Percentiles rank a stretch among this genome's conserved stretches.
Evolutionary conservation across 2,113 vertebrate species (phyloP).

Genomic region (Hippocampus guttulatus): DNA sequence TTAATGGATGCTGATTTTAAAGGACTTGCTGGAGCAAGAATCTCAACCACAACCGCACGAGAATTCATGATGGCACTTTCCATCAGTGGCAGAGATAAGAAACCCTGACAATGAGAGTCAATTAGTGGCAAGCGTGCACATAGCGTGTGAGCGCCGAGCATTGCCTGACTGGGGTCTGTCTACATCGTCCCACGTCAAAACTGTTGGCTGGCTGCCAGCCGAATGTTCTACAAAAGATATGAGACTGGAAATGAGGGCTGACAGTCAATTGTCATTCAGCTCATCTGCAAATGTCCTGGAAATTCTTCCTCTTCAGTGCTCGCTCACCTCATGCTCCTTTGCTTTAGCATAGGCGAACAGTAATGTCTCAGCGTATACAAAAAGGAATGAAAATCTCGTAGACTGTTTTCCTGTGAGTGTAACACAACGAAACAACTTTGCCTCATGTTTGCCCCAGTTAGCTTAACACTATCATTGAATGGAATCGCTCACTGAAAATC

Average conservation of each 20-base stretch:
- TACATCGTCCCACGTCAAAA: conserved; percentile 61
- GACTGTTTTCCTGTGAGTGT: not conserved
- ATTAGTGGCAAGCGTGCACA: conserved; percentile 65
- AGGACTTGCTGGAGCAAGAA: conserved; percentile 39
- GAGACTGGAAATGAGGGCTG: conserved; percentile 65
- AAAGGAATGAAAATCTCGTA: conserved; percentile 38
- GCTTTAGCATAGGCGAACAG: conserved; percentile 56
- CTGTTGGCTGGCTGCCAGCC: conserved; percentile 42
- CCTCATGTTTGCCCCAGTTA: too few relatives aligned
- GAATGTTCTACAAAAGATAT: conserved; percentile 47
- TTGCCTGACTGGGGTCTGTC: conserved; percentile 25
- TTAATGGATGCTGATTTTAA: conserved; percentile 45
- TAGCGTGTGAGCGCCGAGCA: conserved; percentile 55
- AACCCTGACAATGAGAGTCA: conserved; percentile 66
- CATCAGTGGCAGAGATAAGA: conserved; percentile 46
- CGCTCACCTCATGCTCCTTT: conserved; percentile 36
- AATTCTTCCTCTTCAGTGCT: conserved; percentile 52
- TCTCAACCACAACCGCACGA: conserved; percentile 48
- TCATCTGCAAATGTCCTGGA: conserved; percentile 45
- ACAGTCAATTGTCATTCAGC: conserved; percentile 64
- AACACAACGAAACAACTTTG: too few relatives aligned
- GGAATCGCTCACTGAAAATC: too few relatives aligned
- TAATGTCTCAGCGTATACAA: conserved; percentile 18
- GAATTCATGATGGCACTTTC: conserved; percentile 41
- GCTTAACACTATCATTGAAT: too few relatives aligned